These are phyloP conservation scores for Rotaria magnacalcarata DNA, from an alignment of 2,888 invertebrate genomes.

Conservation along the genomic window DNA sequence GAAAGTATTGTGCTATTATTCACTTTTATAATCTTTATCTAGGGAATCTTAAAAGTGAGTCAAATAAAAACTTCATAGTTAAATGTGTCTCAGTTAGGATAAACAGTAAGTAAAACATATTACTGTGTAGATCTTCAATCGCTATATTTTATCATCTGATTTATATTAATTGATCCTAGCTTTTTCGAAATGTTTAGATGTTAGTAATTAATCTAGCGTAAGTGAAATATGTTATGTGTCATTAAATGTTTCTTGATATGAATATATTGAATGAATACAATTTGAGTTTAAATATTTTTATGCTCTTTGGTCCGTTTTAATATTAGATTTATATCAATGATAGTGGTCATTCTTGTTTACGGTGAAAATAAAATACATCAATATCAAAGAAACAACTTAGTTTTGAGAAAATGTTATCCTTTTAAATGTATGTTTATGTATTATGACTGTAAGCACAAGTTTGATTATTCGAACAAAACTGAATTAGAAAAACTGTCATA, in stretches of 20 bases:
- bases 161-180: too few relatives aligned
- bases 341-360: conserved; percentile 93
- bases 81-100: too few relatives aligned
- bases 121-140: too few relatives aligned
- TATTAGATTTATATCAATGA: conserved; percentile 86
- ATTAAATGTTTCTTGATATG: conserved; percentile 10
- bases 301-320: conserved; percentile 92
- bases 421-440: conserved; percentile 58
- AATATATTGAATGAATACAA: too few relatives aligned
- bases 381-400: conserved; percentile 63
- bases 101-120: too few relatives aligned
- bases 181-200: too few relatives aligned
- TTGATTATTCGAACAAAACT: conserved; percentile 93
- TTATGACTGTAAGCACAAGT: conserved; percentile 73
- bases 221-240: conserved; percentile 30
- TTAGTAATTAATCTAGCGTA: too few relatives aligned
- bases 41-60: too few relatives aligned
- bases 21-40: too few relatives aligned
- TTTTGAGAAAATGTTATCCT: conserved; percentile 47
- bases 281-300: conserved; percentile 75
- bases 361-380: conserved; percentile 86
- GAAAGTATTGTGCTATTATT: too few relatives aligned
- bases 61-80: too few relatives aligned
- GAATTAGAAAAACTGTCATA: conserved; percentile 76
- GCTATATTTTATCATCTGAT: too few relatives aligned